Evolutionary conservation across 2,113 vertebrate species (phyloP), one percentile per base, ranked within the genome.

Genomic region (Oncorhynchus nerka): DNA sequence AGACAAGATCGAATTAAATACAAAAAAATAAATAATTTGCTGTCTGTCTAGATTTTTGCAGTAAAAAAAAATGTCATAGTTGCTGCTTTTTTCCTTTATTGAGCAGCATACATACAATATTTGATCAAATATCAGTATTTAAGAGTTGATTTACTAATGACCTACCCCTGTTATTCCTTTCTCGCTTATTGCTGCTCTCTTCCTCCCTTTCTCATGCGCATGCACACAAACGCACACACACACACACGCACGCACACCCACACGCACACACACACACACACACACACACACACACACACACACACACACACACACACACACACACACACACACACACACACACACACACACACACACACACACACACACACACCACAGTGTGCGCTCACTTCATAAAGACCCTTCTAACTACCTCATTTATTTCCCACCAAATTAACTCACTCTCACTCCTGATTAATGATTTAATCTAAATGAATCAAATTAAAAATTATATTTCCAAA

Each of bases 401-500:
- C 95, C 94, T 84, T 93, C 96, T 94, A 96, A 97, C 96, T 95
- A 96, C 96, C 96, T 97, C 96, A 98, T 98, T 97, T 97, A 99
- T 98, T 99, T 98, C 95, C 96, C 95, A 95, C 95, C 97, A 97
- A 99, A 99, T 99, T 97, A 99, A 99, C 96, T 97, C 96, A 95
- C 96, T 96, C 96, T 96, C 96, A 95, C 95, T 94, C 91, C 95
- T 98, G 97, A 99, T 99, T 98, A 99, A 99, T 98, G 97, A 97
- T 99, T 97, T 98, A 97, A 99, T 99, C 96, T 97, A 99, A 99
- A 98, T 97, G 97, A 97, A 98, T 98, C 96, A 99, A 99, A 99
- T 99, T 98, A 99, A 98, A 98, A 98, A 99, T 99, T 97, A 98
- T 99, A 99, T 98, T 98, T 97, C 96, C 94, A 98, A 99, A 97